Base-by-base conservation (phyloP, 2,113 vertebrate genomes). In the Hyaena hyaena region DNA sequence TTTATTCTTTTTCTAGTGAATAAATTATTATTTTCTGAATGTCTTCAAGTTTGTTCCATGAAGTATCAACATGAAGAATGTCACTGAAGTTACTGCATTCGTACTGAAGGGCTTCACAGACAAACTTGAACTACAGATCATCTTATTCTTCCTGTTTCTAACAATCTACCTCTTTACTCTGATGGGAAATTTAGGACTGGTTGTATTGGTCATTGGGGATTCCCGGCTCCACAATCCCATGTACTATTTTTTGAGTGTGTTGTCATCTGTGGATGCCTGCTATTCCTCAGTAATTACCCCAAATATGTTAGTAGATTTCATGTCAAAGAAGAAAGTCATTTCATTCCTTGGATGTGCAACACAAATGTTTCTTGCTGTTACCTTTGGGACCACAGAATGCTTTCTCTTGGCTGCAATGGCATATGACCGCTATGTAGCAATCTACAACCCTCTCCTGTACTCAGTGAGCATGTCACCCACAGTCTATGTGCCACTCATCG, bases 251-350 rank as follows among this genome's bases (percentile, higher is more conserved):
- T 45, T 97, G 21, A 88, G 88, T 7, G 48, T 48, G 3, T 74
- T 97, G 14, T 97, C 96, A 43, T 84, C 88, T n/a, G 39, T 94
- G 43, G 89, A 96, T 84, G 80, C 95, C 28, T 96, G 92, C 7
- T 95, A 61, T 93, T 97, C 97, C 21, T 93, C 94, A 8, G 87
- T 87, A 61, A 45, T 96, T 35, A 95, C 69, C 11, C 95, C 90
- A 0, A 95, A 95, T 55, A 93, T 97, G 76, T 35, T 97, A 33
- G n/a, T 90, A 8, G 76, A 86, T 74, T 95, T 96, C 33, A 14
- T 96, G 5, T 26, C 71, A 89, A 35, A 76, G 28, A n/a, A 76
- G 63, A 63, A 89, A 89, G 4, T 2, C 28, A 76, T 89, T 45
- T 89, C 69, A 4, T 88, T 17, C 10, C 28, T 79, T 63, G 83